These are phyloP conservation scores for Todiramphus saurophagus DNA, from an alignment of 2,113 vertebrate genomes.

Conservation along the genomic window DNA sequence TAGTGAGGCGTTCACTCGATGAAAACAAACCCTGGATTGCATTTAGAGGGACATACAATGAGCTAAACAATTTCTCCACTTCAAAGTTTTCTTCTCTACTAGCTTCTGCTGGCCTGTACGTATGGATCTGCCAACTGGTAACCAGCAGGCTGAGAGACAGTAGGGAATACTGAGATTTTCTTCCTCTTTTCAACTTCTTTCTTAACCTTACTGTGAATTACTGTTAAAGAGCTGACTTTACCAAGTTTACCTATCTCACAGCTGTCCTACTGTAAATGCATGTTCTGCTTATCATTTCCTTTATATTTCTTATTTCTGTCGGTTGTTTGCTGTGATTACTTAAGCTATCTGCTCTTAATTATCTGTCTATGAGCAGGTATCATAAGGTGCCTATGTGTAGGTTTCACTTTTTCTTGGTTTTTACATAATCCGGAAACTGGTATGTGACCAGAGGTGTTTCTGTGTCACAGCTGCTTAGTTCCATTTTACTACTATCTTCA, in stretches of 20 bases:
- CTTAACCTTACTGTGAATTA: background rate
- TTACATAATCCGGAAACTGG: background rate
- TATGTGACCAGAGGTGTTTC: background rate
- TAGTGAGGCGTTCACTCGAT: background rate
- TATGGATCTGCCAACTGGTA: background rate
- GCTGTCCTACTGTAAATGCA: background rate
- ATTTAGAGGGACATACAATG: background rate
- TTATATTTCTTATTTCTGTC: background rate
- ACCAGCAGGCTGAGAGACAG: background rate
- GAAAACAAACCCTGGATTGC: background rate
- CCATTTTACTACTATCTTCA: background rate
- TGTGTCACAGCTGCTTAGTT: background rate
- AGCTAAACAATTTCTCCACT: background rate
- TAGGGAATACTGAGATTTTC: background rate
- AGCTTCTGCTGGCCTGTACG: background rate
- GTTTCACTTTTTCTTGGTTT: background rate
- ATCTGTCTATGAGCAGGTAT: background rate
- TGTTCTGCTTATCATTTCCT: background rate
- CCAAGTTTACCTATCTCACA: background rate
- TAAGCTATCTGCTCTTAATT: background rate
- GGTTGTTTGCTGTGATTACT: background rate
- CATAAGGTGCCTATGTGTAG: background rate
- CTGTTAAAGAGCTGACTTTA: background rate
- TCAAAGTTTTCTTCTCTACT: background rate
- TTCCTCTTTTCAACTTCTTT: background rate